A percentile compares a stretch with the other conserved stretches of the same genome.
Conservation (phyloP, 2,113 vertebrate genomes). For the Centrocercus urophasianus region DNA sequence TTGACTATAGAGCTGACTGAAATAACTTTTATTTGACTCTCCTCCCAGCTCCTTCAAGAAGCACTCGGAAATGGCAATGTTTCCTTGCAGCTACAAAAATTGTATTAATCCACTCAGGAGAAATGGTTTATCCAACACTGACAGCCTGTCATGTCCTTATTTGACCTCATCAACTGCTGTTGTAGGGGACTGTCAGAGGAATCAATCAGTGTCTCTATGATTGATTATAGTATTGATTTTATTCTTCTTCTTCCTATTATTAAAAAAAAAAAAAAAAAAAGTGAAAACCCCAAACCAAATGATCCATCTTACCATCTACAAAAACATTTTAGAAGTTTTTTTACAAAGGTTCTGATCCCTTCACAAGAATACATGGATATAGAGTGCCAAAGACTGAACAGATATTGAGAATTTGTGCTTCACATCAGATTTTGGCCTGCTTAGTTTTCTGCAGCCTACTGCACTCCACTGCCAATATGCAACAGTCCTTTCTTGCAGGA, state of each 20-base stretch:
- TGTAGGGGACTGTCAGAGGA: conserved; percentile 23
- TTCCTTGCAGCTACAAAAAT: conserved; percentile 44
- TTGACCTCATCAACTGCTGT: conserved; percentile 50
- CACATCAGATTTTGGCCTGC: neutral
- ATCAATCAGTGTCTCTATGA: conserved; percentile 56
- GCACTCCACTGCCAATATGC: neutral
- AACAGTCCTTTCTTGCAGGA: neutral
- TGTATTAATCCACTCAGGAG: conserved; percentile 42
- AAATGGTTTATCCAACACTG: conserved; percentile 49
- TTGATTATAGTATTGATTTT: conserved; percentile 72
- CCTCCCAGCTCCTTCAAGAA: neutral
- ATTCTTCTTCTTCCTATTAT: conserved; percentile 7
- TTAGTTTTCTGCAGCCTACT: neutral
- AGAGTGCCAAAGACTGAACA: neutral
- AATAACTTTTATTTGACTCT: conserved; percentile 56
- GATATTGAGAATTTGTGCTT: neutral
- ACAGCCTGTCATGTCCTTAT: conserved; percentile 60
- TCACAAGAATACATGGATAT: neutral
- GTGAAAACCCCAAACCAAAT: neutral
- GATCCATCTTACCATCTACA: neutral
- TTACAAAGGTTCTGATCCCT: neutral
- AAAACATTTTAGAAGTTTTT: conserved; percentile 4
- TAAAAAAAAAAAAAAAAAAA: neutral
- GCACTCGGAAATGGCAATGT: neutral
- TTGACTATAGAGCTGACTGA: conserved; percentile 7